These are phyloP conservation scores for Sphyrna mokarran DNA, from an alignment of 2,113 vertebrate genomes.

Conservation along the genomic window DNA sequence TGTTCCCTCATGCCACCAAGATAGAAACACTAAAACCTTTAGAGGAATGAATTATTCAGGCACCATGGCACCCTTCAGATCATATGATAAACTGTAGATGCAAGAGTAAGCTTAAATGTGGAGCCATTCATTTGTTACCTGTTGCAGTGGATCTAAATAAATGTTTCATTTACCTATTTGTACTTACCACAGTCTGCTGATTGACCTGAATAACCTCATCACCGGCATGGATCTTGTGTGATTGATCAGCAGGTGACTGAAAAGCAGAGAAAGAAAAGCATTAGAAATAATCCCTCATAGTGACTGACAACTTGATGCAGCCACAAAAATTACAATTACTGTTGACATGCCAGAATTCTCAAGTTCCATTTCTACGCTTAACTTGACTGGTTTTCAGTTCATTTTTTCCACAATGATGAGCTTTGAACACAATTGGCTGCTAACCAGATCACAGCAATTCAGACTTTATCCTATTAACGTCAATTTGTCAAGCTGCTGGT, in stretches of 20 bases:
- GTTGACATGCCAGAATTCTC: not conserved
- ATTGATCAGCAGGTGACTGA: constrained; percentile 86
- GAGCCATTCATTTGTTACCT: not conserved
- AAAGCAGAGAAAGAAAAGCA: constrained; percentile 42
- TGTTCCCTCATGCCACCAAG: not conserved
- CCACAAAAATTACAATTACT: not conserved
- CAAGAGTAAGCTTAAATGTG: not conserved
- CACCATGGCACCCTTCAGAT: not conserved
- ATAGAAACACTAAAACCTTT: not conserved
- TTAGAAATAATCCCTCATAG: not conserved
- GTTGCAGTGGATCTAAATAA: not conserved
- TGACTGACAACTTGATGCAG: not conserved
- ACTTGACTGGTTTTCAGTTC: not conserved
- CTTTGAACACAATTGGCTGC: not conserved
- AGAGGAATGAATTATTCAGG: not conserved
- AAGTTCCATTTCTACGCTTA: not conserved
- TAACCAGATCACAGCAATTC: not conserved
- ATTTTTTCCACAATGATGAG: not conserved
- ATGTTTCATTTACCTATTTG: not conserved
- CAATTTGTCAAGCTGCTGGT: not conserved
- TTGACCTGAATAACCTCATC: constrained; percentile 95
- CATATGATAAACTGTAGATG: not conserved
- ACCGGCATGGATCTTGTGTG: constrained; percentile 90
- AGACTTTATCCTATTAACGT: not conserved
- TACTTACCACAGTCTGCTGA: constrained; percentile 85